Conservation (phyloP, 2,888 invertebrate genomes). For the Drosophila mimica region DNA sequence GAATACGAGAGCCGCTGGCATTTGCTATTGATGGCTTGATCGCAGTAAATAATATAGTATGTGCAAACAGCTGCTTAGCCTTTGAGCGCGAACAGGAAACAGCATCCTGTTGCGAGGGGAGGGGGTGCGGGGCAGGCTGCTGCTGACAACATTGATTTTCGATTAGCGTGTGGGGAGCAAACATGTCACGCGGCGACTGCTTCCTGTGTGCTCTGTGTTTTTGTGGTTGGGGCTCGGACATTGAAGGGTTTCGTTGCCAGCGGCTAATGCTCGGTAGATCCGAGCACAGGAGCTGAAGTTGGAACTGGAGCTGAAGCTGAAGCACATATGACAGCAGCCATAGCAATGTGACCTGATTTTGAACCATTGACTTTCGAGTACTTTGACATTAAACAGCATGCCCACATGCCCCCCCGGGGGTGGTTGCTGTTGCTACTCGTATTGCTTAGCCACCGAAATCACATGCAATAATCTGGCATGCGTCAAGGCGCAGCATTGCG, state of each 20-base stretch:
- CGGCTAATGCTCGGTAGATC: constrained; percentile 40
- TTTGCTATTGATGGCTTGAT: constrained; percentile 69
- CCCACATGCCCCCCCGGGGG: background rate
- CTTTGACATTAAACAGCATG: constrained; percentile 59
- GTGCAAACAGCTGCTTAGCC: constrained; percentile 67
- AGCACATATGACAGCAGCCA: constrained; percentile 56
- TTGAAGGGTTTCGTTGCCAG: constrained; percentile 59
- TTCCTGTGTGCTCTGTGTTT: constrained; percentile 21
- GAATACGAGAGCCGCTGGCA: constrained; percentile 54
- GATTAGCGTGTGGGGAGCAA: constrained; percentile 60
- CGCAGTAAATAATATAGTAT: constrained; percentile 68
- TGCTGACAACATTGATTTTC: constrained; percentile 75
- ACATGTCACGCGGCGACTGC: constrained; percentile 48
- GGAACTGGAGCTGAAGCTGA: constrained; percentile 16
- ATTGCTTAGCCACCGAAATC: constrained; percentile 41
- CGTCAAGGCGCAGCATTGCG: constrained; percentile 39
- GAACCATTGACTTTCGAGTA: constrained; percentile 70
- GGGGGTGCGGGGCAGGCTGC: background rate
- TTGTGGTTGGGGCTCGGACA: constrained; percentile 21
- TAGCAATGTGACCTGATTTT: constrained; percentile 71
- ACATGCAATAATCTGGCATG: constrained; percentile 74
- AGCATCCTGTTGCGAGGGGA: constrained; percentile 6
- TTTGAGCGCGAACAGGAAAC: constrained; percentile 51
- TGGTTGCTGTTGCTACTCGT: background rate
- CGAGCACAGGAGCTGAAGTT: background rate